A percentile compares a stretch with the other conserved stretches of the same genome.
Evolutionary conservation across 2,888 invertebrate species (phyloP).

Genomic region (Microctonus brassicae): DNA sequence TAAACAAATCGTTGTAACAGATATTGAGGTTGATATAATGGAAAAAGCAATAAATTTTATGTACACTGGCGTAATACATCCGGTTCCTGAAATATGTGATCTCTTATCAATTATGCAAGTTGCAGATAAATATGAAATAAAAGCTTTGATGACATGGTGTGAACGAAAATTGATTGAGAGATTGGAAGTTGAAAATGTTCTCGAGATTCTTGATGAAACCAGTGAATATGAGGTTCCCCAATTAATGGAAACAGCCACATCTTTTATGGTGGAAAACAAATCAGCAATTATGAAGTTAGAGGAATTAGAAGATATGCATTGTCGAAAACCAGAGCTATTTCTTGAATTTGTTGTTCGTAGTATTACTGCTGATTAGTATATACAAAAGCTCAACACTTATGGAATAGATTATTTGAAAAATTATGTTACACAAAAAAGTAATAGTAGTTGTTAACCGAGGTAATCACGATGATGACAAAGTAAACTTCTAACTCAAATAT

Average conservation of each 20-base stretch:
- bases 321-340: background rate
- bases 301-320: background rate
- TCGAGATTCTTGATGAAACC: background rate
- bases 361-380: no score
- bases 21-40: conserved; percentile 3
- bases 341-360: background rate
- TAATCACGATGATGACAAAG: no score
- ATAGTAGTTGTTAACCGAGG: no score
- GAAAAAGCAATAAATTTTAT: background rate
- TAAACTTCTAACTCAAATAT: no score
- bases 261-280: background rate
- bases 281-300: background rate
- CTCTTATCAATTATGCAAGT: background rate
- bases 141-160: background rate
- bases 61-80: background rate
- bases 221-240: background rate
- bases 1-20: background rate
- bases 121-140: conserved; percentile 6
- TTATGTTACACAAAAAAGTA: no score
- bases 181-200: background rate
- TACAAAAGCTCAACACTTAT: no score
- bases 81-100: background rate
- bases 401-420: no score
- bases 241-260: background rate
- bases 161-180: background rate